Evolutionary conservation across 2,888 invertebrate genomes (phyloP).

Genomic region (Helicoverpa assulta): DNA sequence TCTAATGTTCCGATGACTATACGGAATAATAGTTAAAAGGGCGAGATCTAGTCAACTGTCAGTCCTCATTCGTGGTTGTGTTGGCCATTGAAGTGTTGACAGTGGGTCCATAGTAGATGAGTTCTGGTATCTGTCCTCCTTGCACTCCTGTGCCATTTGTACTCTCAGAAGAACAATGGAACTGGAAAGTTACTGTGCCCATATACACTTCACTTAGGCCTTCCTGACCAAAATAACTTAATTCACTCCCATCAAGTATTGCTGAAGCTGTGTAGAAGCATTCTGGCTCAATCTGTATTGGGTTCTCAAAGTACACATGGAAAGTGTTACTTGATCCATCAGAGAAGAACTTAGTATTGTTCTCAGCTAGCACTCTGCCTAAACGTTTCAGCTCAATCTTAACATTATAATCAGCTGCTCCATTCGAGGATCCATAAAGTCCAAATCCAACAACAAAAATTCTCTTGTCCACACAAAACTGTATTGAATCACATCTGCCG

Average conservation of each 20-base stretch:
- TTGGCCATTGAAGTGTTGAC: conserved; percentile 83
- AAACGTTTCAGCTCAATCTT: conserved; percentile 97
- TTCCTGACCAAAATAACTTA: conserved; percentile 99
- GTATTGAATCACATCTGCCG: conserved; percentile 98
- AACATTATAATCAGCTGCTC: conserved; percentile 98
- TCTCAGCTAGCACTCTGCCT: conserved; percentile 96
- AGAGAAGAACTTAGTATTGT: conserved; percentile 98
- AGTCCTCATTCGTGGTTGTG: conserved; percentile 87
- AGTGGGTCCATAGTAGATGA: conserved; percentile 98
- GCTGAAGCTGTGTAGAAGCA: conserved; percentile 99
- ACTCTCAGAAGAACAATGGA: conserved; percentile 99
- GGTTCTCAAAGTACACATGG: conserved; percentile 95
- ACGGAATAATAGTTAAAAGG: conserved; percentile 79
- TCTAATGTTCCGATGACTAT: conserved; percentile 67
- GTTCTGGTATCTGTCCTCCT: conserved; percentile 99
- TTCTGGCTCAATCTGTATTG: conserved; percentile 97
- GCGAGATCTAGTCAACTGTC: conserved; percentile 79
- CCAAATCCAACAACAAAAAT: conserved; percentile 99
- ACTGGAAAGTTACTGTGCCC: conserved; percentile 98
- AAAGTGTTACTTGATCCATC: conserved; percentile 99
- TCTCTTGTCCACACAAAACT: conserved; percentile 98
- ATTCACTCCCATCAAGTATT: conserved; percentile 97
- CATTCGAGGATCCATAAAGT: conserved; percentile 98
- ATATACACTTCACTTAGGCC: conserved; percentile 98
- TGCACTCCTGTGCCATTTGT: conserved; percentile 99